A percentile compares a stretch with the other conserved stretches of the same genome.
These are phyloP conservation scores for Tarsius wallacei DNA, from an alignment of 2,797 vertebrate species.

Conservation along the genomic window DNA sequence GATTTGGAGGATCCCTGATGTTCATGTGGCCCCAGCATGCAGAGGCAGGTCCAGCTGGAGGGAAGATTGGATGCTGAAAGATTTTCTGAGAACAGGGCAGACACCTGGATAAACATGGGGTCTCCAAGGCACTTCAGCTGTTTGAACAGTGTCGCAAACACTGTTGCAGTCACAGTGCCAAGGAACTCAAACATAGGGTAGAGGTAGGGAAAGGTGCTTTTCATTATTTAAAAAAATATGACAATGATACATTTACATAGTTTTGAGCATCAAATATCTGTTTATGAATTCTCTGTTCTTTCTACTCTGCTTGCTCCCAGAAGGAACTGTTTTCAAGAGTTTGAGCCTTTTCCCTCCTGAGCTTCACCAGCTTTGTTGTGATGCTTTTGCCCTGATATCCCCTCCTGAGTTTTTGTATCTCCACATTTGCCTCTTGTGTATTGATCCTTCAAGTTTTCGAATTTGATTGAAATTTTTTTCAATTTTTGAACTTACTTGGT, in stretches of 20 bases:
- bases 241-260: too few species aligned
- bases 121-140: background rate
- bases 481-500: too few species aligned
- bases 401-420: background rate
- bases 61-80: background rate
- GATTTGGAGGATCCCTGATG: background rate
- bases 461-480: too few species aligned
- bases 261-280: too few species aligned
- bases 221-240: too few species aligned
- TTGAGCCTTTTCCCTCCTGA: too few species aligned
- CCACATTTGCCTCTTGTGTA: background rate
- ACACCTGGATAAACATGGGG: background rate
- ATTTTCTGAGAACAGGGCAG: background rate
- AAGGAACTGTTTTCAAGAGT: too few species aligned
- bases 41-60: background rate
- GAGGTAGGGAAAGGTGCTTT: background rate
- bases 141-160: background rate
- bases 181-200: background rate
- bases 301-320: too few species aligned
- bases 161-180: background rate
- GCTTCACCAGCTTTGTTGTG: too few species aligned
- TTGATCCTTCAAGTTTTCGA: too few species aligned
- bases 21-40: background rate
- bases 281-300: too few species aligned
- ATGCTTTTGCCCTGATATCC: background rate